A percentile compares a stretch with the other conserved stretches of the same genome.
These are phyloP conservation scores for Brachyrhaphis roseni DNA, from an alignment of 2,797 vertebrate genomes.

Conservation along the genomic window DNA sequence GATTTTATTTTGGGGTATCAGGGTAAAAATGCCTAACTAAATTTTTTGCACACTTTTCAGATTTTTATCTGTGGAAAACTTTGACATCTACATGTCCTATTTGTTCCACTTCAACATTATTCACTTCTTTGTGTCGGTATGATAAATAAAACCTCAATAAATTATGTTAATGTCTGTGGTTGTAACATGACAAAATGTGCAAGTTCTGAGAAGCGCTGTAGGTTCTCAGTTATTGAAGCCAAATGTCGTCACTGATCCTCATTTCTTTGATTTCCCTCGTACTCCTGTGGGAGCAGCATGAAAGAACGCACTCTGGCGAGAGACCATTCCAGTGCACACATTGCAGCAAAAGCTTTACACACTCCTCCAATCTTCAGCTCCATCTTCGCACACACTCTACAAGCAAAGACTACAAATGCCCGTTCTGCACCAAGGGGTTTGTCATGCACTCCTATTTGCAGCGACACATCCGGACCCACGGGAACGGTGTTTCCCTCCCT, in stretches of 20 bases:
- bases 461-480: conserved; percentile 90
- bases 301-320: conserved; percentile 92
- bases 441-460: conserved; percentile 94
- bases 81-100: neutral
- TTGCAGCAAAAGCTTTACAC: conserved; percentile 89
- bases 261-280: conserved; percentile 9
- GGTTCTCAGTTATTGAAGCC: neutral
- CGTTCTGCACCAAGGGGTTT: conserved; percentile 89
- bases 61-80: neutral
- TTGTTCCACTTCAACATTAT: neutral
- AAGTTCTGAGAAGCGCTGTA: neutral
- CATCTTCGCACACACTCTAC: conserved; percentile 92
- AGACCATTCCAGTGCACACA: conserved; percentile 88
- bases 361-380: conserved; percentile 90
- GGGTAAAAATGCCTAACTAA: neutral
- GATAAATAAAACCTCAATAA: neutral
- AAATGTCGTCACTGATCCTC: neutral
- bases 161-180: neutral
- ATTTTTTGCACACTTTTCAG: neutral
- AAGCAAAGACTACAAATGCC: conserved; percentile 88
- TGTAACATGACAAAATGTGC: neutral
- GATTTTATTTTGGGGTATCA: neutral
- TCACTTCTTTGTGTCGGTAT: neutral
- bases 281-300: conserved; percentile 79
- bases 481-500: conserved; percentile 39